Conservation (phyloP, 2,888 invertebrate genomes). For the Liodrosophila aerea region DNA sequence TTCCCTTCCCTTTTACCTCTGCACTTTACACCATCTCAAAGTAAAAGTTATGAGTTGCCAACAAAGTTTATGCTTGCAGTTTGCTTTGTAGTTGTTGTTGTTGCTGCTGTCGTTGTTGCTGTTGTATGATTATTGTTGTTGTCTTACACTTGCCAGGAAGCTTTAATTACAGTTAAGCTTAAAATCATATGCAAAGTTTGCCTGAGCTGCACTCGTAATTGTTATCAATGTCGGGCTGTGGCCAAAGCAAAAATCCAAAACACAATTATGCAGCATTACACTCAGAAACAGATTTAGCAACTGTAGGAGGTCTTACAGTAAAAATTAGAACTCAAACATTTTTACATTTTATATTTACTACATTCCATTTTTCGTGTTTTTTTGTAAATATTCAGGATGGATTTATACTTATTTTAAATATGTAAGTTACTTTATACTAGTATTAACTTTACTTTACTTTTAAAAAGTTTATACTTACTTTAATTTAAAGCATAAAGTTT, state of each 20-base stretch:
- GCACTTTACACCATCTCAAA: conserved; percentile 64
- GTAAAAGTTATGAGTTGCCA: conserved; percentile 73
- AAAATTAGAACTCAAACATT: too few relatives aligned
- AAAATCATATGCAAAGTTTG: conserved; percentile 73
- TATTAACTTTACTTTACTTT: too few relatives aligned
- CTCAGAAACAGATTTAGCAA: too few relatives aligned
- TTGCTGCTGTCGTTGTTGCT: conserved; percentile 14
- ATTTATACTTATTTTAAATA: too few relatives aligned
- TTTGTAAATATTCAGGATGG: too few relatives aligned
- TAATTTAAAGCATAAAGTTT: too few relatives aligned
- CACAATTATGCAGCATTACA: neutral
- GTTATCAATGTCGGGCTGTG: conserved; percentile 59
- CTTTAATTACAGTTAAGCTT: conserved; percentile 74
- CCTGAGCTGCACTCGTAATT: conserved; percentile 43
- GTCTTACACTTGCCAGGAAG: conserved; percentile 52
- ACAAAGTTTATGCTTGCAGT: conserved; percentile 63
- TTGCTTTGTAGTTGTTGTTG: conserved; percentile 27
- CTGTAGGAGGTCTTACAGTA: too few relatives aligned
- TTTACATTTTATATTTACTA: too few relatives aligned
- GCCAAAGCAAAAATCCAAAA: conserved; percentile 11
- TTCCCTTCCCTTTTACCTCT: neutral
- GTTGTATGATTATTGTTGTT: conserved; percentile 26
- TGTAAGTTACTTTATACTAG: too few relatives aligned
- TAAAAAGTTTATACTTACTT: too few relatives aligned
- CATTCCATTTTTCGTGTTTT: too few relatives aligned